Evolutionary conservation across 2,888 invertebrate species (phyloP).

Genomic region (Yponomeuta sedellus): DNA sequence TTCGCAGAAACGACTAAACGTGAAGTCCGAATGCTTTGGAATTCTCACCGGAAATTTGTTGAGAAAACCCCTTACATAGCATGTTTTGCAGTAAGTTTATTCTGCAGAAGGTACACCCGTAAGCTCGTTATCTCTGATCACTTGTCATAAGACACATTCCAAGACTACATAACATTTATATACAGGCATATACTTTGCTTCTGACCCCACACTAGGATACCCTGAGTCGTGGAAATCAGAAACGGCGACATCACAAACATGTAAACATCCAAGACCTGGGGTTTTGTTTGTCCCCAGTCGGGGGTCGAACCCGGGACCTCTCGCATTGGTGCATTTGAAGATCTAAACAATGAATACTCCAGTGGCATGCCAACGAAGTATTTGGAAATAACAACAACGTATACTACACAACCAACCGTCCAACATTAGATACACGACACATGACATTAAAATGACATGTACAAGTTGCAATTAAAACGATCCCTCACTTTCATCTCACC

Average conservation of each 20-base stretch:
- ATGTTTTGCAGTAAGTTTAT: neutral
- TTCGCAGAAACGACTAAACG: neutral
- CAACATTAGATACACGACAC: neutral
- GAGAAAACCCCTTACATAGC: neutral
- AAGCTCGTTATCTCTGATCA: neutral
- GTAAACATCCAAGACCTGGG: too few relatives aligned
- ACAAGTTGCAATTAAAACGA: neutral
- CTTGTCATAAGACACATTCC: neutral
- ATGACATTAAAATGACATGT: constrained; percentile 3
- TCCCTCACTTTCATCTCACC: constrained; percentile 7
- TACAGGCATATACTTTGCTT: too few relatives aligned
- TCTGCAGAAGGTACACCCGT: neutral
- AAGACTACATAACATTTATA: neutral
- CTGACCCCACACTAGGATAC: too few relatives aligned
- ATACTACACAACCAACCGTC: neutral
- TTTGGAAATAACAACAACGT: neutral
- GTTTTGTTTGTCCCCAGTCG: too few relatives aligned
- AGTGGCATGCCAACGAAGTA: neutral
- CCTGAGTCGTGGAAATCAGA: too few relatives aligned
- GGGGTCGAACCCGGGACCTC: too few relatives aligned
- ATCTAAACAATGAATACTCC: too few relatives aligned
- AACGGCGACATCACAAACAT: too few relatives aligned
- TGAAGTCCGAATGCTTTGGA: neutral
- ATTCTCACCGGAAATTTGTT: neutral
- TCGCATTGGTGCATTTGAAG: too few relatives aligned